A percentile compares a stretch with the other conserved stretches of the same genome.
These are phyloP conservation scores for Pedionomus torquatus DNA, from an alignment of 2,113 vertebrate genomes.

Conservation along the genomic window DNA sequence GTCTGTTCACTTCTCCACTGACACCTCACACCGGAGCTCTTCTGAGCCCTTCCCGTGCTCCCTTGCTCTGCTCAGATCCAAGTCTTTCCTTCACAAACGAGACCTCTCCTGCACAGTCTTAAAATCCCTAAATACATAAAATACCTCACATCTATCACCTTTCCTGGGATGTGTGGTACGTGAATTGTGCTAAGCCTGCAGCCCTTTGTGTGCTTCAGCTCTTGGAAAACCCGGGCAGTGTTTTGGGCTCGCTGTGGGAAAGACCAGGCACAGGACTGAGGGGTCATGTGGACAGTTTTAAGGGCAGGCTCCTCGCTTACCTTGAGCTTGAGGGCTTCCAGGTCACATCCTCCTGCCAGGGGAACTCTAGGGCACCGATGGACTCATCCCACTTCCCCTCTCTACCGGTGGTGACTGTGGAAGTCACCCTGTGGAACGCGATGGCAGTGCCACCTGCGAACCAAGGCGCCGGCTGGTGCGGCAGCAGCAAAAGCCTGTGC, in stretches of 20 bases:
- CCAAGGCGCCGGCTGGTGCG: background rate
- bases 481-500: accelerated
- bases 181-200: background rate
- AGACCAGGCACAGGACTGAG: background rate
- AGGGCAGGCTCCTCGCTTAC: background rate
- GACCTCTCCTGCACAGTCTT: background rate
- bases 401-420: background rate
- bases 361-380: background rate
- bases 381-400: background rate
- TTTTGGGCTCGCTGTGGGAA: background rate
- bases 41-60: background rate
- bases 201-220: background rate
- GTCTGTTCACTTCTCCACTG: background rate
- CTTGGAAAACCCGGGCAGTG: background rate
- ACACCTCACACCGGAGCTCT: background rate
- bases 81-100: background rate
- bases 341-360: background rate
- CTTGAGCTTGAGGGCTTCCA: background rate
- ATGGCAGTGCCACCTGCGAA: background rate
- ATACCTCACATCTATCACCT: background rate
- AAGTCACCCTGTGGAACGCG: too few relatives aligned
- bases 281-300: background rate
- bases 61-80: background rate
- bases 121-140: background rate
- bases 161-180: background rate